These are phyloP conservation scores for Saccostrea echinata DNA, from an alignment of 1,140 invertebrate genomes.

Conservation along the genomic window DNA sequence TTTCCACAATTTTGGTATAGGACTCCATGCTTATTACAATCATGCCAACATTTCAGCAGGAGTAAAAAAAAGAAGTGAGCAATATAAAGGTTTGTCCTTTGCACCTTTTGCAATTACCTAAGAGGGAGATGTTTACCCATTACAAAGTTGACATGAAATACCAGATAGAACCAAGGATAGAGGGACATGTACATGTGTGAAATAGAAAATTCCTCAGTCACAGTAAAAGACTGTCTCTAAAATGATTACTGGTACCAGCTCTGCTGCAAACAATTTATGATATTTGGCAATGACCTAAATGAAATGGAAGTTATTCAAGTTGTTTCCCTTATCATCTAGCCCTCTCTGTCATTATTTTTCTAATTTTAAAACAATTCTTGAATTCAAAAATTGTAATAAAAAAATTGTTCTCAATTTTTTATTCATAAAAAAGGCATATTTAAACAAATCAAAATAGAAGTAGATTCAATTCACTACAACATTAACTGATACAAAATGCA, in stretches of 20 bases:
- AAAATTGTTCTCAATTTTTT: background rate
- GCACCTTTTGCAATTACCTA: background rate
- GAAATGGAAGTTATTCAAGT: too few relatives aligned
- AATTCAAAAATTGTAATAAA: background rate
- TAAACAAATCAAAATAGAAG: background rate
- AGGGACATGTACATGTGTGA: too few relatives aligned
- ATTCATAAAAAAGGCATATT: constrained; percentile 3
- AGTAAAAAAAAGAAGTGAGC: too few relatives aligned
- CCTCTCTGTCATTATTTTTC: background rate
- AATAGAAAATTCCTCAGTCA: too few relatives aligned
- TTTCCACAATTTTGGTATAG: background rate
- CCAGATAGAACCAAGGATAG: too few relatives aligned
- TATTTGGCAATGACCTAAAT: too few relatives aligned
- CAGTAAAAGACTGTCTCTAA: too few relatives aligned
- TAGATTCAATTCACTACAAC: background rate
- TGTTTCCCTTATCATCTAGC: too few relatives aligned
- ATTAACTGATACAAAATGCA: background rate
- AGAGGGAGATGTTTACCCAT: background rate
- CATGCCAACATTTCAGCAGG: too few relatives aligned
- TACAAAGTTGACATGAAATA: background rate
- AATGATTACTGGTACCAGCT: too few relatives aligned
- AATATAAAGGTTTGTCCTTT: background rate
- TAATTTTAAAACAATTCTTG: background rate
- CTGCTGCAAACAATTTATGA: too few relatives aligned
- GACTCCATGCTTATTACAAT: background rate